These are phyloP conservation scores for Serilophus lunatus DNA, from an alignment of 2,113 vertebrate genomes.

Conservation along the genomic window DNA sequence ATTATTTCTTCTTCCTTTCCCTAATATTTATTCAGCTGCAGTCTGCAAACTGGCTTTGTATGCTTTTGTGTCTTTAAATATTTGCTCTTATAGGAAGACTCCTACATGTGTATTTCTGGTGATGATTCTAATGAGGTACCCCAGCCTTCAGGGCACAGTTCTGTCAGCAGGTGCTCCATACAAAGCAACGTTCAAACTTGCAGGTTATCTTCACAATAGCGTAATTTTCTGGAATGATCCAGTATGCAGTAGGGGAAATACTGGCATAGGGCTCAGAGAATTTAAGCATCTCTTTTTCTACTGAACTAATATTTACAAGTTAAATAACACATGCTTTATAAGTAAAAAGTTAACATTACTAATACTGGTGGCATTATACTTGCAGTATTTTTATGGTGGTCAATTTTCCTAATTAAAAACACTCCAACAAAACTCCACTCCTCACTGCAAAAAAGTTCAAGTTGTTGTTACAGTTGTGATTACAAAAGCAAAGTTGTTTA, in stretches of 20 bases:
- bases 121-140: conserved; percentile 40
- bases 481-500: background rate
- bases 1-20: conserved; percentile 5
- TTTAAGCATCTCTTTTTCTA: background rate
- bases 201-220: conserved; percentile 12
- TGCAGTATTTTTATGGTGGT: background rate
- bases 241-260: background rate
- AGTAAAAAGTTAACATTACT: background rate
- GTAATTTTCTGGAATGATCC: conserved; percentile 49
- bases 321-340: conserved; percentile 6
- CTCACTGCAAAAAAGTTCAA: background rate
- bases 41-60: conserved; percentile 6
- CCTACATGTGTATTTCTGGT: conserved; percentile 25
- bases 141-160: conserved; percentile 12
- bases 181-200: conserved; percentile 8
- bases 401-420: background rate
- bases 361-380: background rate
- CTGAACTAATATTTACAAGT: conserved; percentile 44
- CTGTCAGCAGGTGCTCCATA: conserved; percentile 21
- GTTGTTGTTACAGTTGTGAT: background rate
- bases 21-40: conserved; percentile 33
- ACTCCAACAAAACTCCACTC: background rate
- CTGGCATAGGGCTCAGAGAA: conserved; percentile 29
- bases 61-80: conserved; percentile 40
- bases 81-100: conserved; percentile 35